Base-by-base conservation (phyloP, 2,797 vertebrate genomes). In the Cyprinodon diabolis region DNA sequence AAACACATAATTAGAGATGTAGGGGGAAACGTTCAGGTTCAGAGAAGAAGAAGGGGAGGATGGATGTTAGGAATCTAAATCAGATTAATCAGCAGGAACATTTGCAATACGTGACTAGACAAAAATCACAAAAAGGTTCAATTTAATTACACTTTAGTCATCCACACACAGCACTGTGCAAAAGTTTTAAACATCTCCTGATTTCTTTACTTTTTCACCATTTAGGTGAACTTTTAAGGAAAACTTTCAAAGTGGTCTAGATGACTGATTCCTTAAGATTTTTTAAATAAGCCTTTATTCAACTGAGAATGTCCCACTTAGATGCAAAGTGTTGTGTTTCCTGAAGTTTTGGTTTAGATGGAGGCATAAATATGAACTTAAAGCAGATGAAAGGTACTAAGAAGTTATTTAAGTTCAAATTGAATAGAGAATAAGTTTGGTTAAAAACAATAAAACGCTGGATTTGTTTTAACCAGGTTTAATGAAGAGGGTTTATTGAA, bases 1-100 rank as follows among this genome's bases (percentile, higher is more conserved):
- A 78, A 86, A 87, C 69, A 83, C n/a, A 52, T 87, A 91, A 86
- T 89, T 90, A 83, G 80, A 83, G 72, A 85, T 81, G 70, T 68
- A 71, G 71, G 78, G 66, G 75, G 74, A 72, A 90, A 90, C 87
- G 86, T 82, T 86, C 76, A 85, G 74, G 56, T 76, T 79, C 2
- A 75, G 80, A 76, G 78, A 84, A 83, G 81, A 73, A 66, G 69
- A 77, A 58, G 70, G 62, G 88, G 81, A 19, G 30, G 63, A 54
- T 49, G 72, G 72, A 23, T 68, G 48, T 70, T 49, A 60, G 62
- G 73, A 89, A 87, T 84, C 51, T 69, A 81, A 87, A 90, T 86
- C 83, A 62, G 73, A 77, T 78, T 80, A 83, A 87, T 86, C 75
- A 35, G 51, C 84, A 83, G 87, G 78, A 85, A 51, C 8, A 58